phyloP scores from a whole-genome alignment of 2,888 invertebrate species.

The Drosophila tripunctata region DNA sequence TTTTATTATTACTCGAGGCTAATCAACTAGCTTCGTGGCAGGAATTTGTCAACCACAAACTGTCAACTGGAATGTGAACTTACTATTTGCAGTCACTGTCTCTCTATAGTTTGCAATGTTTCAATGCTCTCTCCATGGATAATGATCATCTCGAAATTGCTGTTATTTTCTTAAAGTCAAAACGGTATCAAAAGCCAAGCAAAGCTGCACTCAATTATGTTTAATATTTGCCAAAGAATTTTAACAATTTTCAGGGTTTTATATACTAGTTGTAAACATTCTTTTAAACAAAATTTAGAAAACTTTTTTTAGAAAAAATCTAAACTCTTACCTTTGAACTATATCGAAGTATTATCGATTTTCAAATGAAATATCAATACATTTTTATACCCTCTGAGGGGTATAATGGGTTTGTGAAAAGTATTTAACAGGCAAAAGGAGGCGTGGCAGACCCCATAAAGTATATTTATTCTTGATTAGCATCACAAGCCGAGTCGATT shows the following conservation, averaged over 20 bases:
- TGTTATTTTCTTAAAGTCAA: background rate
- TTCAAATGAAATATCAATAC: no score
- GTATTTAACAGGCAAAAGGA: no score
- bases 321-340: no score
- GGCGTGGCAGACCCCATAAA: no score
- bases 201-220: background rate
- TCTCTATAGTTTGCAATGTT: background rate
- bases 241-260: background rate
- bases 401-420: no score
- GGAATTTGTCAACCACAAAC: constrained; percentile 46
- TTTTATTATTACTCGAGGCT: constrained; percentile 52
- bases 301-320: no score
- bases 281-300: no score
- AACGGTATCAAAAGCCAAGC: background rate
- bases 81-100: constrained; percentile 15
- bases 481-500: no score
- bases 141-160: background rate
- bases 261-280: no score
- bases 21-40: constrained; percentile 40
- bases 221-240: background rate
- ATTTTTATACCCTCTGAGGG: no score
- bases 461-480: no score
- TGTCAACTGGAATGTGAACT: constrained; percentile 39
- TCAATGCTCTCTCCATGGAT: background rate
- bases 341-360: no score